Percentiles rank a stretch among this genome's conserved stretches.
phyloP scores from a whole-genome alignment of 2,797 vertebrate genomes.

The Leucoraja ocellata region DNA sequence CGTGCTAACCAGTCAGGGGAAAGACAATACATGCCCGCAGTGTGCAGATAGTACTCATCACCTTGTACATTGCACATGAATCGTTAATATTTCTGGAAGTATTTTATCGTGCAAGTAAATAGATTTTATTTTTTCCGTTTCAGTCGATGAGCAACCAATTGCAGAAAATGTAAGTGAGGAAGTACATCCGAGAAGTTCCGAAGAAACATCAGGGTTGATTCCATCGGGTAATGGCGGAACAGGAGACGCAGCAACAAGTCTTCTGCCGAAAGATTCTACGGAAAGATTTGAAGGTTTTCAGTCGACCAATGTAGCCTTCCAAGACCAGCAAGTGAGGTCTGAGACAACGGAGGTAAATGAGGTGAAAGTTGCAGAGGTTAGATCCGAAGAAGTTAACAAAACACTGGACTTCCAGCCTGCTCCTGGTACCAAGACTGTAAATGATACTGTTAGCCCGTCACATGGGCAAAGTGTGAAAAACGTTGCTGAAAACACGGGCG shows the following conservation, averaged over 20 bases:
- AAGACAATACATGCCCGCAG: too few species aligned
- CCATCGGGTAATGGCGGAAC: background rate
- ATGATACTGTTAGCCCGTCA: background rate
- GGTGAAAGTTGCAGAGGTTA: background rate
- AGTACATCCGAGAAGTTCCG: background rate
- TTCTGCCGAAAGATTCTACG: background rate
- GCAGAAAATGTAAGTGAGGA: background rate
- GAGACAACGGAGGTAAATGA: background rate
- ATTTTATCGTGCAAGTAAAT: background rate
- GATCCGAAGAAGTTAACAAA: background rate
- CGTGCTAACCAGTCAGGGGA: too few species aligned
- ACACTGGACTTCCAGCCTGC: background rate
- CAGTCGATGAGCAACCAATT: conserved; percentile 2
- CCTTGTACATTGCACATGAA: too few species aligned
- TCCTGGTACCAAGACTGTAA: background rate
- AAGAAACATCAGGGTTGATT: background rate
- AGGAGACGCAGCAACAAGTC: background rate
- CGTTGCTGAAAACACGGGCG: background rate
- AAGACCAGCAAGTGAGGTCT: background rate
- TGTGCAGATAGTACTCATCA: too few species aligned
- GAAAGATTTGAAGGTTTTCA: background rate
- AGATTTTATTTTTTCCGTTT: background rate
- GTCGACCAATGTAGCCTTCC: background rate
- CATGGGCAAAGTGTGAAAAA: background rate
- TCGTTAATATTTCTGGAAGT: background rate